phyloP scores from a whole-genome alignment of 2,888 invertebrate genomes.

The Amphimallon solstitiale region DNA sequence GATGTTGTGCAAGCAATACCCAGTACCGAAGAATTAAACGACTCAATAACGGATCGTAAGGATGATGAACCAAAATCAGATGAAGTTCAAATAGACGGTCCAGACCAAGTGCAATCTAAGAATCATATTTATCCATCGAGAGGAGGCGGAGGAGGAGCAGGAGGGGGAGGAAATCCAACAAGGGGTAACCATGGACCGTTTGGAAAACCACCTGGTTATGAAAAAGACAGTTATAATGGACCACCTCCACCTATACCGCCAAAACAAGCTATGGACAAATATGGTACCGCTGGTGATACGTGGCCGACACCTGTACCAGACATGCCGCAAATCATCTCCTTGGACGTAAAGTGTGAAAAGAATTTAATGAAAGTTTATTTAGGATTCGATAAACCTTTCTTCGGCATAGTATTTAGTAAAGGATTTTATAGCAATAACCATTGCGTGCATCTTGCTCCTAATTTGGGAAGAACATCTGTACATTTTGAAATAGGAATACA shows the following conservation, averaged over 20 bases:
- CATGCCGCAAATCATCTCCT: conserved; percentile 91
- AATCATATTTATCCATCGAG: conserved; percentile 61
- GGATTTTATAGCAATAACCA: conserved; percentile 93
- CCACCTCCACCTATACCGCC: conserved; percentile 70
- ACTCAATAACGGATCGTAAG: conserved; percentile 66
- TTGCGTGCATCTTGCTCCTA: conserved; percentile 91
- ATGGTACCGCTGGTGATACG: conserved; percentile 68
- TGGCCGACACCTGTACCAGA: conserved; percentile 89
- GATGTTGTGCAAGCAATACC: conserved; percentile 73
- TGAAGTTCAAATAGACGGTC: conserved; percentile 76
- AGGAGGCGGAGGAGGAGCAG: conserved; percentile 53
- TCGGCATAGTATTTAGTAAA: conserved; percentile 95
- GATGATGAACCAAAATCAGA: conserved; percentile 71
- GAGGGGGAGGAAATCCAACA: conserved; percentile 41
- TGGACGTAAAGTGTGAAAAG: conserved; percentile 95
- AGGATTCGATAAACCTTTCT: conserved; percentile 94
- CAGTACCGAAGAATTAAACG: conserved; percentile 67
- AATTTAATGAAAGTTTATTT: conserved; percentile 93
- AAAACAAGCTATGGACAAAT: conserved; percentile 60
- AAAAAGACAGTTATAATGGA: conserved; percentile 76
- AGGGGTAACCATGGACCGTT: conserved; percentile 63
- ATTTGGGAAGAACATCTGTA: conserved; percentile 84
- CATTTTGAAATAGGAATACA: conserved; percentile 93
- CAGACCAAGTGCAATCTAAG: too few species aligned
- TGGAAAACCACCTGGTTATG: conserved; percentile 61